Evolutionary conservation across 2,888 invertebrate species (phyloP).

Genomic region (Chaitophorus viminalis): DNA sequence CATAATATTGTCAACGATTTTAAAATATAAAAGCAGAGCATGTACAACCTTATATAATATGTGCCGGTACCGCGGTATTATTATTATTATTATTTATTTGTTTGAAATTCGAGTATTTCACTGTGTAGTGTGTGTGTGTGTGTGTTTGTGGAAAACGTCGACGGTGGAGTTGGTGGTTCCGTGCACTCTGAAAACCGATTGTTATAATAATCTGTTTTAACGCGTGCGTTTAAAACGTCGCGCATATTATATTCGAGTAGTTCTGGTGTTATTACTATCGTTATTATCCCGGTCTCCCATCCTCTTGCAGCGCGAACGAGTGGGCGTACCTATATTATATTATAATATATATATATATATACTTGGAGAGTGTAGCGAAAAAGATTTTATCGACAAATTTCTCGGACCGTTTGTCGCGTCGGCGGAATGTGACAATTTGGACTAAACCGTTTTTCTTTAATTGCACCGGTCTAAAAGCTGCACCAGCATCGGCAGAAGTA

Average conservation of each 20-base stretch:
- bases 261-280: background rate
- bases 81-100: too few species aligned
- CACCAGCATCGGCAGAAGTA: background rate
- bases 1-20: background rate
- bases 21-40: background rate
- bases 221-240: background rate
- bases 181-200: background rate
- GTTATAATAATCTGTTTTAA: background rate
- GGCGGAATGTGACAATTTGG: slow-evolving; percentile 22
- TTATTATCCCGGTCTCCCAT: background rate
- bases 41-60: too few species aligned
- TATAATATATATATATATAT: background rate
- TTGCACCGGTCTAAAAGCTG: slow-evolving; percentile 34
- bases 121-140: background rate
- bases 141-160: background rate
- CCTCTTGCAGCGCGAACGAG: background rate
- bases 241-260: background rate
- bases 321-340: too few species aligned
- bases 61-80: too few species aligned
- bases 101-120: background rate
- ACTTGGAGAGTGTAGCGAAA: background rate
- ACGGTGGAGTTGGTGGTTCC: background rate
- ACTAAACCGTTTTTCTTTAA: slow-evolving; percentile 40
- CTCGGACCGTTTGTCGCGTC: slow-evolving; percentile 44
- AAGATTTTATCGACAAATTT: slow-evolving; percentile 28